Base-by-base conservation (phyloP, 2,888 invertebrate genomes). In the Sphecodes monilicornis region DNA sequence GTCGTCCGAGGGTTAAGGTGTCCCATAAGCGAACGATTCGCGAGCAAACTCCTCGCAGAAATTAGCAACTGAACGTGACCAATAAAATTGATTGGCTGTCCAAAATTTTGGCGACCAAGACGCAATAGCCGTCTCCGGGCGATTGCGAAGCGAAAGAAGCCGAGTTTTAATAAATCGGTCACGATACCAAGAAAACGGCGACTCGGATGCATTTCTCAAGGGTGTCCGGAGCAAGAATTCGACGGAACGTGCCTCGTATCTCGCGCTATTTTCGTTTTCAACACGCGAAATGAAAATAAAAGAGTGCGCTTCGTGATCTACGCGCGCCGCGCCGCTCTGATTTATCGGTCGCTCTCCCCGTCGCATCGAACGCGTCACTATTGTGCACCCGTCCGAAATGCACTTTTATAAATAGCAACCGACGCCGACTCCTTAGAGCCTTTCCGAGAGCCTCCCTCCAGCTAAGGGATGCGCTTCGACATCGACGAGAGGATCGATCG, bases 191-290 rank as follows among this genome's bases (percentile, higher is more conserved):
- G 76, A 78, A 78, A 69, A 60, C 71, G 78, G 70, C 43, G 41
- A 78, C 26, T 66, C 78, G 70, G 78, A 71, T 41, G 70, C 73
- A 76, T 18, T 69, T 72, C 66, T 29, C 64, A 73, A 83, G 83
- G 83, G 82, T 76, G 84, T 50, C 77, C 74, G 74, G 84, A 76
- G 83, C 84, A 84, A 77, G 84, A 84, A 84, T 82, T 68, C 73
- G 76, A 66, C 76, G 68, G 84, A 73, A 76, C 72, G 85, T 85
- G 79, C 73, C 82, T 82, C 85, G 85, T 84, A 88, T 88, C 85
- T 80, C 81, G 80, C 89, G 89, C 90, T 90, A 90, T 90, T 90
- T 90, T 90, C 90, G 90, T 91, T 90, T 90, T 90, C 90, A 91
- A 90, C 90, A 87, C 91, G 89, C 86, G 82, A 90, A 89, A 87